These are phyloP conservation scores for Sparidentex hasta DNA, from an alignment of 2,797 vertebrate species.

Conservation along the genomic window DNA sequence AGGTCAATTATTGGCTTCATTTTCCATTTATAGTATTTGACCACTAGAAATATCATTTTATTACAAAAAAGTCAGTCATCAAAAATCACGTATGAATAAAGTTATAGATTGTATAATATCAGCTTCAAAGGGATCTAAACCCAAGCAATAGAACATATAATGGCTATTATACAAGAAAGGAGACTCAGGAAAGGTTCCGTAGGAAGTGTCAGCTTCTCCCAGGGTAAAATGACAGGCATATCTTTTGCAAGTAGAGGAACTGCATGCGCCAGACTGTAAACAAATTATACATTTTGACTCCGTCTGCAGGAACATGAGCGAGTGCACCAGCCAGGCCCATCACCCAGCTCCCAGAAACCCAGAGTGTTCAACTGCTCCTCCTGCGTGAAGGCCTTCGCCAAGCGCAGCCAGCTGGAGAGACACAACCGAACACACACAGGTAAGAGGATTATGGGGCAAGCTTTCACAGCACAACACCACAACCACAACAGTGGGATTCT, in stretches of 20 bases:
- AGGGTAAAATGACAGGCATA: neutral
- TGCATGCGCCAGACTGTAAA: constrained; percentile 11
- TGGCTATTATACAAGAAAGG: neutral
- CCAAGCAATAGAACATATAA: neutral
- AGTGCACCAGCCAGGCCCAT: constrained; percentile 95
- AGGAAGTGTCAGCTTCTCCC: neutral
- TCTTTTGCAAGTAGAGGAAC: neutral
- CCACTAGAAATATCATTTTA: neutral
- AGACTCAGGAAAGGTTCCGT: too few species aligned
- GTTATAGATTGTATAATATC: neutral
- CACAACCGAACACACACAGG: constrained; percentile 98
- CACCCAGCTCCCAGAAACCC: constrained; percentile 95
- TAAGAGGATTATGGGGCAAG: constrained; percentile 58
- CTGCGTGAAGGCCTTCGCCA: constrained; percentile 96
- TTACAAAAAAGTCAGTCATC: neutral
- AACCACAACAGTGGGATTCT: neutral
- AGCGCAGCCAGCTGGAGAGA: constrained; percentile 97
- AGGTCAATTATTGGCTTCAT: neutral
- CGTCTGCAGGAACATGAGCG: constrained; percentile 92
- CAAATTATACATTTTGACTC: neutral
- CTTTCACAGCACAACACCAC: too few species aligned
- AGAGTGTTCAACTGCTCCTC: constrained; percentile 92
- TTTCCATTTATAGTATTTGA: neutral
- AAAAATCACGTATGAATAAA: neutral
- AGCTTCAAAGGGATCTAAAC: neutral